Conservation (phyloP, 1,140 invertebrate genomes). For the Zelostemma sp. region DNA sequence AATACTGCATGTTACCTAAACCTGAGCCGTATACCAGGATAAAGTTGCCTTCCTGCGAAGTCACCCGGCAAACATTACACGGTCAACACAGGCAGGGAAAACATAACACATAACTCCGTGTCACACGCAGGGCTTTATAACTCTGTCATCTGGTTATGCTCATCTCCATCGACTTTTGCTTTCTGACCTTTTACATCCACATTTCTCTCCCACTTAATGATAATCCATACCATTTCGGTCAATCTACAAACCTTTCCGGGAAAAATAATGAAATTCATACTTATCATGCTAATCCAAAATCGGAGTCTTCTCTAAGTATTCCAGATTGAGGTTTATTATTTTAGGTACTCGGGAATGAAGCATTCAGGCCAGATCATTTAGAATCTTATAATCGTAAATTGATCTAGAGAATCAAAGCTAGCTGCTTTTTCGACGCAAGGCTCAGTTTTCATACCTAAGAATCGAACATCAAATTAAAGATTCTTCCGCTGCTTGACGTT, state of each 20-base stretch:
- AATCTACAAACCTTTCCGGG: constrained; percentile 32
- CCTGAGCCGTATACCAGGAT: constrained; percentile 54
- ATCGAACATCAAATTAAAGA: no score
- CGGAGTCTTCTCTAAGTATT: no score
- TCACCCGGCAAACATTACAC: constrained; percentile 39
- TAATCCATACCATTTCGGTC: constrained; percentile 31
- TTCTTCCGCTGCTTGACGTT: constrained; percentile 1
- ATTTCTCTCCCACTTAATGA: constrained; percentile 47
- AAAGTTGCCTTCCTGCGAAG: constrained; percentile 49
- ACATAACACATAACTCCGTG: constrained; percentile 66
- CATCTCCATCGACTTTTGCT: constrained; percentile 42
- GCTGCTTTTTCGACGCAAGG: no score
- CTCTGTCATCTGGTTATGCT: constrained; percentile 65
- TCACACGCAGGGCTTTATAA: constrained; percentile 70
- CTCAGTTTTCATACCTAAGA: no score
- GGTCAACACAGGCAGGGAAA: constrained; percentile 52
- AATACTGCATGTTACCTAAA: constrained; percentile 63
- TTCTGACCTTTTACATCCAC: constrained; percentile 38
- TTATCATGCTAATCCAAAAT: no score
- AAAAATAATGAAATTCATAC: no score
- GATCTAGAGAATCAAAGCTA: no score
- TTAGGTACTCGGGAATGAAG: no score
- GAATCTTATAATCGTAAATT: no score
- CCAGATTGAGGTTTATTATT: no score
- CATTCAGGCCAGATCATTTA: no score